phyloP scores from a whole-genome alignment of 2,797 vertebrate species.

The Glyptemys insculpta region DNA sequence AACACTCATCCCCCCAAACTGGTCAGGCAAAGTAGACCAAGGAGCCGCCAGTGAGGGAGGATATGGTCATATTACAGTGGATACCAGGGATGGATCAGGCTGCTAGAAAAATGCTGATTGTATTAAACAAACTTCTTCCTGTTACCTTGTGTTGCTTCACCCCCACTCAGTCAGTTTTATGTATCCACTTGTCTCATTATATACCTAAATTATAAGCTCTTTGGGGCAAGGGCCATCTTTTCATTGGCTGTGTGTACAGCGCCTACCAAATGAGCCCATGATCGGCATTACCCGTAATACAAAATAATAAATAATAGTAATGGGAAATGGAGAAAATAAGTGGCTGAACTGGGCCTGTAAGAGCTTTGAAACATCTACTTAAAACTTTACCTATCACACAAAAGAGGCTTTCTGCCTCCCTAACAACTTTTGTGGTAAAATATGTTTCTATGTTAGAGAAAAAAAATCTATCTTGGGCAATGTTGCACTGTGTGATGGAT shows the following conservation, averaged over 20 bases:
- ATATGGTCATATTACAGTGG: rapidly evolving
- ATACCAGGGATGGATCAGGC: background rate
- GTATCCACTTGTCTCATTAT: background rate
- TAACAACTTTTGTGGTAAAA: background rate
- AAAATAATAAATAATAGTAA: background rate
- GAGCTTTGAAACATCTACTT: background rate
- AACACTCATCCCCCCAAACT: background rate
- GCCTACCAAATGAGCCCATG: background rate
- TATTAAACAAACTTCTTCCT: background rate
- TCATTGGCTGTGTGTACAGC: background rate
- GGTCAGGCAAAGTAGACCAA: background rate
- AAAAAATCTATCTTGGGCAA: background rate
- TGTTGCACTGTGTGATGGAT: background rate
- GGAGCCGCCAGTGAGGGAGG: background rate
- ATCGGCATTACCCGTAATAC: background rate
- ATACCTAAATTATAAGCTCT: background rate
- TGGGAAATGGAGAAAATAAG: background rate
- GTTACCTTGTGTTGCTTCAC: background rate
- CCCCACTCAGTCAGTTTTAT: background rate
- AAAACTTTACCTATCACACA: background rate
- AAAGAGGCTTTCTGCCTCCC: background rate
- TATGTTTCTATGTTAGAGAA: too few species aligned
- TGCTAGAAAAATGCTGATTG: background rate
- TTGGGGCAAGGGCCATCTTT: background rate
- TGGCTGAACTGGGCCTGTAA: background rate